A percentile compares a stretch with the other conserved stretches of the same genome.
phyloP scores from a whole-genome alignment of 2,888 invertebrate species.

The Allygus modestus region DNA sequence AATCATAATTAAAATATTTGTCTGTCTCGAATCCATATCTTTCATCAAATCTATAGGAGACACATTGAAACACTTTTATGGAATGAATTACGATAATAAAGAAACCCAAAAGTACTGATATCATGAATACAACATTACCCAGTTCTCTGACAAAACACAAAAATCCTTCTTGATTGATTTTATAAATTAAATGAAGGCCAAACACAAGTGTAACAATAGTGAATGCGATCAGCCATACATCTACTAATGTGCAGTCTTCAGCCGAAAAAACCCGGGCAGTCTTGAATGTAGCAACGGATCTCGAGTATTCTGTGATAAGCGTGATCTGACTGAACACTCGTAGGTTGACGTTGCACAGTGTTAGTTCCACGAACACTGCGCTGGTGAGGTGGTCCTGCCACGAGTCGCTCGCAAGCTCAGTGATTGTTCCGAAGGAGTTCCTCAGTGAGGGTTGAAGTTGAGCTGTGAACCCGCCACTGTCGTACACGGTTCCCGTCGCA shows the following conservation, averaged over 20 bases:
- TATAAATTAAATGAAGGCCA: background rate
- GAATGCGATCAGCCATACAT: background rate
- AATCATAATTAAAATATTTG: background rate
- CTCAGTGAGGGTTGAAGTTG: background rate
- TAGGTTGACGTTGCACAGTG: background rate
- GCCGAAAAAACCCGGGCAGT: background rate
- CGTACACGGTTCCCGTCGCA: background rate
- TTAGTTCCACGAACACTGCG: background rate
- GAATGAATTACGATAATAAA: background rate
- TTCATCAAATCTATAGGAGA: background rate
- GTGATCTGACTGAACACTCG: background rate
- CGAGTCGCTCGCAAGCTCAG: background rate
- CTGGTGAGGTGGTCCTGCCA: background rate
- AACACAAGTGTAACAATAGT: background rate
- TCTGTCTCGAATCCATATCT: background rate
- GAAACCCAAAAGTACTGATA: background rate
- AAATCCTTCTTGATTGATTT: background rate
- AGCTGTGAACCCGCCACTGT: background rate
- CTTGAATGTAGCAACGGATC: background rate
- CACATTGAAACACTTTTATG: background rate
- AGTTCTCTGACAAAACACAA: background rate
- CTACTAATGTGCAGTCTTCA: background rate
- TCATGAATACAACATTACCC: background rate
- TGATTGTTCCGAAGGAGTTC: background rate
- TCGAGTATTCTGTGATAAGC: background rate